Percentiles rank a stretch among this genome's conserved stretches.
These are phyloP conservation scores for Pseudanteris insignis DNA, from an alignment of 2,888 invertebrate genomes.

Conservation along the genomic window DNA sequence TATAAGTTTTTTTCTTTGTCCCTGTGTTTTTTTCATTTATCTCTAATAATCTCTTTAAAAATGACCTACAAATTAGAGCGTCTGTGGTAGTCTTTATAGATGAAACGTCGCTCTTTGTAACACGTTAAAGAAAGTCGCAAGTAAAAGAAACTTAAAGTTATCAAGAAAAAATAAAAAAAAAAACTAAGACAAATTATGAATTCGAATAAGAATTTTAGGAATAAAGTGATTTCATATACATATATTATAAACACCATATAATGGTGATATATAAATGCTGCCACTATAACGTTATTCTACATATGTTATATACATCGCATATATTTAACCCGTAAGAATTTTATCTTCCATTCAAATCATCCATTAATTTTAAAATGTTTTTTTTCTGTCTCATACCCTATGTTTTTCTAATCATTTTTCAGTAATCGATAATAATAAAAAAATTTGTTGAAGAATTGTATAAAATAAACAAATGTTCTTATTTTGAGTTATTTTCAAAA, in stretches of 20 bases:
- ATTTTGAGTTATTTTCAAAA: too few species aligned
- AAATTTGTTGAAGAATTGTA: too few species aligned
- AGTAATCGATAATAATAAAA: too few species aligned
- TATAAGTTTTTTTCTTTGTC: too few species aligned
- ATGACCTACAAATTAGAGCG: too few species aligned
- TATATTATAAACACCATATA: slow-evolving; percentile 38
- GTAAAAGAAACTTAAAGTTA: slow-evolving; percentile 7
- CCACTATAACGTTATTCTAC: slow-evolving; percentile 37
- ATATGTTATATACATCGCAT: slow-evolving; percentile 36
- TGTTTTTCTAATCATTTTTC: too few species aligned
- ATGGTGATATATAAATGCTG: slow-evolving; percentile 40
- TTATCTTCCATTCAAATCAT: not conserved
- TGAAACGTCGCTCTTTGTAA: slow-evolving; percentile 6
- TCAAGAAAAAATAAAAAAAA: not conserved
- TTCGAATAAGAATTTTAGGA: slow-evolving; percentile 27
- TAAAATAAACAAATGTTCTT: too few species aligned
- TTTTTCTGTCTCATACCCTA: not conserved
- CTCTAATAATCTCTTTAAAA: too few species aligned
- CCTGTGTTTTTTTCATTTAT: too few species aligned
- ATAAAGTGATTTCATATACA: slow-evolving; percentile 20
- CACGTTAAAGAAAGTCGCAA: not conserved
- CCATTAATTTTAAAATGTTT: not conserved
- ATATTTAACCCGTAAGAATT: slow-evolving; percentile 9
- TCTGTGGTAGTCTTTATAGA: too few species aligned
- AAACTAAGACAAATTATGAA: slow-evolving; percentile 13